Base-by-base conservation (phyloP, 1,140 invertebrate species). In the Drosophila elegans region DNA sequence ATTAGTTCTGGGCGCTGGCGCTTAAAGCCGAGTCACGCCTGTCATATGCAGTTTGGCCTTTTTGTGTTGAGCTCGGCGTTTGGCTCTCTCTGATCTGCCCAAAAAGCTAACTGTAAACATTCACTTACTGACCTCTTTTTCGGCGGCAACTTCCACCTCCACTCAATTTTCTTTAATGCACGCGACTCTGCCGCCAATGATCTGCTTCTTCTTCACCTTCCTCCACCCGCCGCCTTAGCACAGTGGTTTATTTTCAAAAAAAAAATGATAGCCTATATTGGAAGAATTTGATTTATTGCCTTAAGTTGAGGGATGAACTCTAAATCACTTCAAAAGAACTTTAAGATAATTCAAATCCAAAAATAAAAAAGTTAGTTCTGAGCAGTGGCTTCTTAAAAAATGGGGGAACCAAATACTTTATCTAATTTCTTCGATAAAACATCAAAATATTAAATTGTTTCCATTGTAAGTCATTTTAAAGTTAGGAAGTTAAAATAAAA, bases 31-130 rank as follows among this genome's bases (percentile, higher is more conserved):
- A 80, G 84, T 88, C 84, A 88, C 62, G 84, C 72, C 84, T 84
- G 84, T 88, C 84, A 77, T 76, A 69, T 80, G 86, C 84, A 74
- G 79, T 60, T 89, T 81, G 69, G 77, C 73, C 60, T 63, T 63
- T 57, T 59, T 42, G 32, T 41, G 16, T 60, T 34, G 27, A 63
- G 60, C 54, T 41, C 59, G 54, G 59, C 38, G 29, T 56, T 60
- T 80, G 77, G 77, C 75, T 66, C 62, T 69, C 64, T 78, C 81
- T 86, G 67, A 71, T 41, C 46, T 84, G 84, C 84, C 84, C 84
- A 90, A 88, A 88, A 88, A 78, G 64, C 84, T 89, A 88, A 88
- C 84, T 84, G 84, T 88, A 88, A 80, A 88, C 84, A 89, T 88
- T 88, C 84, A 88, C 84, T 88, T 89, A 80, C 80, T 88, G 84